These are phyloP conservation scores for Pavo muticus DNA, from an alignment of 2,113 vertebrate species.

Conservation along the genomic window DNA sequence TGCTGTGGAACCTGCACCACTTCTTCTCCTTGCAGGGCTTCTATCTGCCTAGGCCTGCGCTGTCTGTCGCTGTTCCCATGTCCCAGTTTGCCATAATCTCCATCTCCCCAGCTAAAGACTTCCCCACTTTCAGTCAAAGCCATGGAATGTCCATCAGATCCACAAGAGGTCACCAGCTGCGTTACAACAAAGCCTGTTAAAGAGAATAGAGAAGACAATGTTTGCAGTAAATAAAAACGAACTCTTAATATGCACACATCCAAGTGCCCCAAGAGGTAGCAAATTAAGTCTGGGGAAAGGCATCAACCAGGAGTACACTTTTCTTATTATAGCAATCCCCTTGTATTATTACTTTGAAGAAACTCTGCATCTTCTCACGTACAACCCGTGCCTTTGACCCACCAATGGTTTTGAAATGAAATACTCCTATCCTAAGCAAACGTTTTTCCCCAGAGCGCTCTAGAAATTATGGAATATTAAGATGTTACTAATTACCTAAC, in stretches of 20 bases:
- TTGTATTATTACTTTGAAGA: background rate
- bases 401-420: background rate
- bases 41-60: conserved; percentile 84
- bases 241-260: background rate
- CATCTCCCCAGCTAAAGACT: conserved; percentile 88
- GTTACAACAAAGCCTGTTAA: conserved; percentile 85
- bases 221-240: background rate
- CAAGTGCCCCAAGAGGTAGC: background rate
- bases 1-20: conserved; percentile 81
- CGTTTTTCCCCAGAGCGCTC: background rate
- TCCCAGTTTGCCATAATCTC: conserved; percentile 87
- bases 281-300: background rate
- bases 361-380: background rate
- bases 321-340: background rate
- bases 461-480: conserved; percentile 17
- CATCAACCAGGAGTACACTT: background rate
- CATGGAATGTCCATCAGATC: conserved; percentile 88
- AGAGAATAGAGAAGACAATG: background rate
- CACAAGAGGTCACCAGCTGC: conserved; percentile 86
- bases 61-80: conserved; percentile 86
- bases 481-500: background rate
- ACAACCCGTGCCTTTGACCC: background rate
- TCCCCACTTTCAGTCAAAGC: conserved; percentile 86
- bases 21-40: conserved; percentile 87
- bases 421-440: background rate